phyloP scores from a whole-genome alignment of 2,797 vertebrate species.

The Coreius guichenoti region DNA sequence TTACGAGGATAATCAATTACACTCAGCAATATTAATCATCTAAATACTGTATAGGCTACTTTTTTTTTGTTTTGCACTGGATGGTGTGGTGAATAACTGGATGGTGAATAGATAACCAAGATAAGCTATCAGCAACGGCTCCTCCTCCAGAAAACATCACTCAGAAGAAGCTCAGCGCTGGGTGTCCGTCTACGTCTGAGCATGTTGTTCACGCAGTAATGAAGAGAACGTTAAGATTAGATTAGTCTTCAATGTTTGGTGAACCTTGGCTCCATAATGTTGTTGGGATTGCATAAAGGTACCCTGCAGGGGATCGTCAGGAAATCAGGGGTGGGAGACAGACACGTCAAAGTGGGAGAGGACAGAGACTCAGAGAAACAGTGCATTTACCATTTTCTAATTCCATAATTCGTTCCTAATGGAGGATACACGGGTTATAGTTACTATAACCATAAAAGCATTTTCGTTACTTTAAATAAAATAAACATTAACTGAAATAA shows the following conservation, averaged over 20 bases:
- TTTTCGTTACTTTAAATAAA: not conserved
- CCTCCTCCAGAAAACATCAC: conserved; percentile 23
- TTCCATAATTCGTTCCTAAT: not conserved
- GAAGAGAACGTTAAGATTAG: not conserved
- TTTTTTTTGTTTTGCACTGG: not conserved
- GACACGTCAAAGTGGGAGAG: not conserved
- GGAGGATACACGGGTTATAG: not conserved
- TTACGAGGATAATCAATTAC: not conserved
- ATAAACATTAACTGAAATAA: not conserved
- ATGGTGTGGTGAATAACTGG: not conserved
- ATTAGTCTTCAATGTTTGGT: conserved; percentile 25
- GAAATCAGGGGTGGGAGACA: not conserved
- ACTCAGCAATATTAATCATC: not conserved
- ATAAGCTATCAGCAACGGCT: conserved; percentile 10
- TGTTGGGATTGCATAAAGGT: not conserved
- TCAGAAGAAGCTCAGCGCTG: not conserved
- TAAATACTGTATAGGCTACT: not conserved
- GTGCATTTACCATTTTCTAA: not conserved
- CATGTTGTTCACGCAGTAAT: conserved; percentile 3
- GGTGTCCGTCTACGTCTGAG: not conserved
- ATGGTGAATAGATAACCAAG: conserved; percentile 26
- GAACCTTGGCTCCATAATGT: not conserved
- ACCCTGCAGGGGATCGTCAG: conserved; percentile 9
- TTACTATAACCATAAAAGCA: not conserved
- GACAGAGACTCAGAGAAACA: not conserved